Evolutionary conservation across 2,888 invertebrate genomes (phyloP), one percentile per base, ranked within the genome.

Genomic region (Exocentrus adspersus): DNA sequence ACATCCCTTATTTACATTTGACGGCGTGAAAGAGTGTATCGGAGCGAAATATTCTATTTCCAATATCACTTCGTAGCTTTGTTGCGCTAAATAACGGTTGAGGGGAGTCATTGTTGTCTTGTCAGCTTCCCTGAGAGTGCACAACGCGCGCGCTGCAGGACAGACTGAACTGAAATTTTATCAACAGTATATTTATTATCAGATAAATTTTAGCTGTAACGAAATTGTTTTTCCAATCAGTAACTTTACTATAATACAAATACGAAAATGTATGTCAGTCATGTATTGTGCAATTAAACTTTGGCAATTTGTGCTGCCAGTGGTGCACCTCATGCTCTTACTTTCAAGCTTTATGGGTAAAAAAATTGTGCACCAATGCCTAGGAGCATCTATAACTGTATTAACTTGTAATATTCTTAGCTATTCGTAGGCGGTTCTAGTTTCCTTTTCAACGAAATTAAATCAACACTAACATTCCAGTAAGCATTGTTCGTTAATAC

Each of bases 1-100:
- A 71, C 74, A 74, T 76, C 78, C 80, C 80, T 78, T 80, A 81
- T 81, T 80, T 81, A 80, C 80, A 80, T 80, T 76, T 74, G 73
- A 71, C 74, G 68, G 69, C 70, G 73, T 79, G 79, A 81, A 81
- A 80, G 80, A 76, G 80, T 80, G 75, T 78, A 81, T 77, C 77
- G 78, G 72, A 79, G 80, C 81, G 81, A 80, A 79, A 80, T 81
- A 80, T 81, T 81, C 80, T 78, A 80, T 81, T 80, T 81, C 79
- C 81, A 79, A 80, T 81, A 81, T 80, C 79, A 79, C 80, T 79
- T 78, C 74, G 72, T 76, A 75, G 78, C 80, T 80, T 79, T 80
- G 79, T 80, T 72, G 72, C 68, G 73, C 73, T 72, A 78, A 79
- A 79, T 79, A 80, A 79, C 80, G 80, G 79, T 75, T 78, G 79